Base-by-base conservation (phyloP, 2,888 invertebrate genomes). In the Philaethria dido region DNA sequence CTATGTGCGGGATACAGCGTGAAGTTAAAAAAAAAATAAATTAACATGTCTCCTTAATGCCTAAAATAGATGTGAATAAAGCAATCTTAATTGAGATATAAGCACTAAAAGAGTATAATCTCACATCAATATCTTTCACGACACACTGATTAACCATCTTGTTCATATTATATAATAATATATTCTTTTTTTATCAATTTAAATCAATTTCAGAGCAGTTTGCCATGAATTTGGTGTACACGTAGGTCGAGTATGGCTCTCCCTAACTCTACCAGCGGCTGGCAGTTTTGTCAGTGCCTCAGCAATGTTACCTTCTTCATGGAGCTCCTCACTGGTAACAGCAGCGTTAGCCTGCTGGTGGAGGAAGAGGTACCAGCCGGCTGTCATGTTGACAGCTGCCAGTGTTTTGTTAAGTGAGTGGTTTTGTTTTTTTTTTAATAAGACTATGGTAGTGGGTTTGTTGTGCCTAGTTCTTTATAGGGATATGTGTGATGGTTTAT, bases 271-370 rank as follows among this genome's bases (percentile, higher is more conserved):
- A 18, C 95, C 98, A 69, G 96, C 98, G 64, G 95, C 98, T 0
- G 99, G 99, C 59, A 96, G 97, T 96, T 99, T 97, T 87, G 96
- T 97, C 29, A 94, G 97, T 0, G 94, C 95, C 73, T 95, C 98
- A 1, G 98, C 99, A 0, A 96, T 98, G 89, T 88, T 99, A 69
- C 99, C 99, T 0, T 98, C 98, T 4, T 96, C 97, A n/a, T 99
- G 99, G 94, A 97, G 98, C 69, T 96, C 97, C 95, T 97, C 97
- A 77, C 94, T 98, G 79, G 95, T 95, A 59, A 94, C 96, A 76
- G 94, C 96, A 1, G 97, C 98, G 0, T 93, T 97, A 77, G 98
- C 97, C 13, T 96, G 97, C 70, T 99, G 99, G 98, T 97, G 98
- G 93, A 95, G 95, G 14, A 94, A 95, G 63, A 94, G 95, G 72